Percentiles rank a stretch among this genome's conserved stretches.
phyloP scores from a whole-genome alignment of 1,140 invertebrate species.

The Papilio helenus region DNA sequence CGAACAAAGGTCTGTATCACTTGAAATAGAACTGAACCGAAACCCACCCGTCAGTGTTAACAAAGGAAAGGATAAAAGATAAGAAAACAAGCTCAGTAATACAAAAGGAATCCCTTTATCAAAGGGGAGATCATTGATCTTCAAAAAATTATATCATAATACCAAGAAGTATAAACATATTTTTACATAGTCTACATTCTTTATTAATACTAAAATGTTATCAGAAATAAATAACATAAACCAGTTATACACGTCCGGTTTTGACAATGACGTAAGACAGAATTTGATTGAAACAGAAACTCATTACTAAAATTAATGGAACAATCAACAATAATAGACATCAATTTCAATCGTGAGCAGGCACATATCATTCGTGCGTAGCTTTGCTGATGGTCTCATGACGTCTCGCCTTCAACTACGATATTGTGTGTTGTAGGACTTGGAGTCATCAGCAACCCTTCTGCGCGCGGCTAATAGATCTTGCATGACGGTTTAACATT shows the following conservation, averaged over 20 bases:
- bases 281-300: not conserved
- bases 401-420: no score
- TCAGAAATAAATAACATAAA: not conserved
- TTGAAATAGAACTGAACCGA: slow-evolving; percentile 47
- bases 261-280: not conserved
- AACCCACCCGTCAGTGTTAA: slow-evolving; percentile 21
- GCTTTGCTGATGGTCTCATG: no score
- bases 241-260: not conserved
- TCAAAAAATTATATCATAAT: slow-evolving; percentile 2
- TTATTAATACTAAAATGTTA: not conserved
- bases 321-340: not conserved
- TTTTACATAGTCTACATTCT: not conserved
- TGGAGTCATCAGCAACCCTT: no score
- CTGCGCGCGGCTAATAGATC: no score
- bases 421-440: no score
- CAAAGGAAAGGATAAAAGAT: slow-evolving; percentile 36
- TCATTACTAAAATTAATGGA: not conserved
- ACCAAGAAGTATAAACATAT: not conserved
- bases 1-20: slow-evolving; percentile 48
- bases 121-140: slow-evolving; percentile 1
- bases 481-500: no score
- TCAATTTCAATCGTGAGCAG: no score
- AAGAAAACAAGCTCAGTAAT: slow-evolving; percentile 19
- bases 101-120: slow-evolving; percentile 20
- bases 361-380: no score